Conservation (phyloP, 1,140 invertebrate species). For the Thrips palmi region DNA sequence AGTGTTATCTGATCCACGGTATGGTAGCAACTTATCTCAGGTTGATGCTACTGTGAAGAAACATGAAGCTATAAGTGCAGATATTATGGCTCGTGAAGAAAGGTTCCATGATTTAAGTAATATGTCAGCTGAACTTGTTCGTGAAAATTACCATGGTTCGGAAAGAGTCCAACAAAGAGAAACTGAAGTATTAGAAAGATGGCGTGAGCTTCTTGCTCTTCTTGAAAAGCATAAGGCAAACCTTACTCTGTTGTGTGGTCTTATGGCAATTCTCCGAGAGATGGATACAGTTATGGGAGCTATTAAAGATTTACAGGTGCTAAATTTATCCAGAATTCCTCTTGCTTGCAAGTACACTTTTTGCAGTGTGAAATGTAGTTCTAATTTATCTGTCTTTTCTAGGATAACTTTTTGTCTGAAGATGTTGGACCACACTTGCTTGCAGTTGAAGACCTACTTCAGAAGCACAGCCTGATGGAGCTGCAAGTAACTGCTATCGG, state of each 20-base stretch:
- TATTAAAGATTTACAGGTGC: constrained; percentile 58
- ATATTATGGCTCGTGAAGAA: constrained; percentile 84
- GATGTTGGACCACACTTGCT: constrained; percentile 83
- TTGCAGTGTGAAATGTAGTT: background rate
- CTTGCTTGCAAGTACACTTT: background rate
- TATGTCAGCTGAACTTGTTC: constrained; percentile 77
- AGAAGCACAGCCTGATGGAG: constrained; percentile 83
- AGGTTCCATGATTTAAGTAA: constrained; percentile 82
- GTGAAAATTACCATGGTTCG: constrained; percentile 80
- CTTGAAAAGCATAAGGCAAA: constrained; percentile 71
- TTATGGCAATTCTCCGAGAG: constrained; percentile 76
- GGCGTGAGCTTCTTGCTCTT: constrained; percentile 67
- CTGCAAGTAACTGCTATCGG: constrained; percentile 73
- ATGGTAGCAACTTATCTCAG: constrained; percentile 75
- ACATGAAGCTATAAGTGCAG: constrained; percentile 93
- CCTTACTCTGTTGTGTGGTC: constrained; percentile 50
- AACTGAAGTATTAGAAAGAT: constrained; percentile 70
- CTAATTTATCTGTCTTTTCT: constrained; percentile 14
- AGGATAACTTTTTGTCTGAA: constrained; percentile 64
- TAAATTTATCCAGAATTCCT: background rate
- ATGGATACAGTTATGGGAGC: constrained; percentile 77
- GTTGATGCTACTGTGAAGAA: constrained; percentile 97
- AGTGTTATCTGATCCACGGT: constrained; percentile 81
- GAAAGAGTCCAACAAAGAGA: constrained; percentile 67
- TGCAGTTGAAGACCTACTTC: constrained; percentile 81